These are phyloP conservation scores for Elaphurus davidianus DNA, from an alignment of 2,113 vertebrate genomes.

Conservation along the genomic window DNA sequence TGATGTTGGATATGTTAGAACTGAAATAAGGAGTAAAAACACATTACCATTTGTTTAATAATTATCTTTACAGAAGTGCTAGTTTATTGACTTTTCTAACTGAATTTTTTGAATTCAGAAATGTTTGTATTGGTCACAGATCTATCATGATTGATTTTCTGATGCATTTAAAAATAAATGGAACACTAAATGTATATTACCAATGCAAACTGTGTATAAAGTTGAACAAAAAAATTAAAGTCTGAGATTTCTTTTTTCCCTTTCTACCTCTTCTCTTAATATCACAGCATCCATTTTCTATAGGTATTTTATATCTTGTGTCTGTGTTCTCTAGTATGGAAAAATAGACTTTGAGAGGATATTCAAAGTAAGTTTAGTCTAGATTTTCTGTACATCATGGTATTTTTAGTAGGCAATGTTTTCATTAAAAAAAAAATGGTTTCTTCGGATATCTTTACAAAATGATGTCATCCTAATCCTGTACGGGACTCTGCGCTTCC, in stretches of 20 bases:
- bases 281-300: neutral
- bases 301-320: neutral
- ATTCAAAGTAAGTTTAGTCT: neutral
- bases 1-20: constrained; percentile 59
- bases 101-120: constrained; percentile 70
- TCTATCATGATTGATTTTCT: constrained; percentile 70
- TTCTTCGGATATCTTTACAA: neutral
- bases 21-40: constrained; percentile 62
- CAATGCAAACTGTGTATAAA: constrained; percentile 74
- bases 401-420: constrained; percentile 31
- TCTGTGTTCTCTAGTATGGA: neutral
- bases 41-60: constrained; percentile 63
- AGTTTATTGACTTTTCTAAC: constrained; percentile 73
- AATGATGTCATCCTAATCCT: neutral
- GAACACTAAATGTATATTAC: constrained; percentile 73
- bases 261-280: neutral
- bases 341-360: neutral
- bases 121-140: constrained; percentile 73
- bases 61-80: constrained; percentile 67
- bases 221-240: constrained; percentile 55
- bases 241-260: constrained; percentile 47
- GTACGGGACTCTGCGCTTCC: neutral
- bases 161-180: constrained; percentile 69
- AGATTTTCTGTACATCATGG: neutral
- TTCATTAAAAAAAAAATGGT: neutral